A percentile compares a stretch with the other conserved stretches of the same genome.
phyloP scores from a whole-genome alignment of 2,113 vertebrate species.

The Orientallactaga bullata region DNA sequence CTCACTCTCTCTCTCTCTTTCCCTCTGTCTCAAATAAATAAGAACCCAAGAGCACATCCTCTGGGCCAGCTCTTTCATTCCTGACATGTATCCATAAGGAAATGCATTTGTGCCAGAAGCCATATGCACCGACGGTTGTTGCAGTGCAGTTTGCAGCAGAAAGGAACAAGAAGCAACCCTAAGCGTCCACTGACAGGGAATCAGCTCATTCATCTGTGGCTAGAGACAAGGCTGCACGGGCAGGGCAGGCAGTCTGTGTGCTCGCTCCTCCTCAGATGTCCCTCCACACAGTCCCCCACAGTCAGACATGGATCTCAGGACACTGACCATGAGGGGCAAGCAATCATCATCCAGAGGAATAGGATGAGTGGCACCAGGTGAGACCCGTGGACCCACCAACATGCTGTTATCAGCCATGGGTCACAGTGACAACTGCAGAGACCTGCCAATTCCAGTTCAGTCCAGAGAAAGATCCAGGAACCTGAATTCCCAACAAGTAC shows the following conservation, averaged over 20 bases:
- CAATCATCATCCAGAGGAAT: neutral
- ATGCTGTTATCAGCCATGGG: neutral
- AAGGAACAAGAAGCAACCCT: neutral
- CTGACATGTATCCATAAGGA: neutral
- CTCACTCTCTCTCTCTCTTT: no score
- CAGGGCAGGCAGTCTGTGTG: accelerated
- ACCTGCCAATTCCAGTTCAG: neutral
- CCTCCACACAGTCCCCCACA: neutral
- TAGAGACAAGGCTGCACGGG: neutral
- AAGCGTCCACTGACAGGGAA: neutral
- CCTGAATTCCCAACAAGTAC: neutral
- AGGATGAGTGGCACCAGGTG: neutral
- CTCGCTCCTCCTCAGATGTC: neutral
- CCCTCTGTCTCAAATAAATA: no score
- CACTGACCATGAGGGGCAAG: neutral
- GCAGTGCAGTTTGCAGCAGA: neutral
- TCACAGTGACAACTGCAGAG: neutral
- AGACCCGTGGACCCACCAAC: neutral
- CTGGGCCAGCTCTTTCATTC: neutral
- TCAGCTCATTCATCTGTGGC: neutral
- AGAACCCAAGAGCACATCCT: neutral
- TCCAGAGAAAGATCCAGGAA: neutral
- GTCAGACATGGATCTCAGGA: neutral
- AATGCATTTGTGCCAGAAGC: neutral
- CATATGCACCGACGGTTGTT: neutral